Evolutionary conservation across 1,140 invertebrate species (phyloP).

Genomic region (Plectus sambesii): DNA sequence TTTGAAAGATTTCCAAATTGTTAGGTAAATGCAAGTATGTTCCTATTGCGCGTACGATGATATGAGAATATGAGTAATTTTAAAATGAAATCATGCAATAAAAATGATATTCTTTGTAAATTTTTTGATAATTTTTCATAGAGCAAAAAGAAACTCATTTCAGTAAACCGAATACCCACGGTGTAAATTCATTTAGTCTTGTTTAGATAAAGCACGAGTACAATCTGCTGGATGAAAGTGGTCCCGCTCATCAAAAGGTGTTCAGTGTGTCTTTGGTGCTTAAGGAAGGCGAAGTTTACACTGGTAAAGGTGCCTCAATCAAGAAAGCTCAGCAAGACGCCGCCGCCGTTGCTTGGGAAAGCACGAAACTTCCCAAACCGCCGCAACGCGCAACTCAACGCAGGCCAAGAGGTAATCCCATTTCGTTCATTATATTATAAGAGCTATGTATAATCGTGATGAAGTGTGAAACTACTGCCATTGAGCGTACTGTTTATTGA

Average conservation of each 20-base stretch:
- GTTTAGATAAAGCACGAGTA: constrained; percentile 71
- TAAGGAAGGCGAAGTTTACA: constrained; percentile 70
- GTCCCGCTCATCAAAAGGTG: constrained; percentile 88
- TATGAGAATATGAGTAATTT: no score
- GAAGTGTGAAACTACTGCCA: no score
- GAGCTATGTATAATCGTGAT: no score
- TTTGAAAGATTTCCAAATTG: no score
- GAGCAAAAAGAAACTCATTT: no score
- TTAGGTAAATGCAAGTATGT: constrained; percentile 22
- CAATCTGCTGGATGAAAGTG: constrained; percentile 61
- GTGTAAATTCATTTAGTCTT: constrained; percentile 18
- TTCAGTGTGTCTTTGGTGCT: constrained; percentile 88
- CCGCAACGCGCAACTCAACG: no score
- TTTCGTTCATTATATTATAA: no score
- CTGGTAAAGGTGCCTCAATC: constrained; percentile 78
- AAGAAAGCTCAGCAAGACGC: constrained; percentile 95
- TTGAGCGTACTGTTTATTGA: no score
- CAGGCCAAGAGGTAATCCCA: no score
- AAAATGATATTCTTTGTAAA: no score
- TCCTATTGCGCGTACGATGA: not conserved
- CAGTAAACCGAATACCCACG: not conserved
- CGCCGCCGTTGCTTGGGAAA: constrained; percentile 68
- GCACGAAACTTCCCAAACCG: constrained; percentile 70
- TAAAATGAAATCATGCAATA: no score
- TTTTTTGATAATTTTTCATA: no score